Base-by-base conservation (phyloP, 2,888 invertebrate species). In the Capitulum mitella region DNA sequence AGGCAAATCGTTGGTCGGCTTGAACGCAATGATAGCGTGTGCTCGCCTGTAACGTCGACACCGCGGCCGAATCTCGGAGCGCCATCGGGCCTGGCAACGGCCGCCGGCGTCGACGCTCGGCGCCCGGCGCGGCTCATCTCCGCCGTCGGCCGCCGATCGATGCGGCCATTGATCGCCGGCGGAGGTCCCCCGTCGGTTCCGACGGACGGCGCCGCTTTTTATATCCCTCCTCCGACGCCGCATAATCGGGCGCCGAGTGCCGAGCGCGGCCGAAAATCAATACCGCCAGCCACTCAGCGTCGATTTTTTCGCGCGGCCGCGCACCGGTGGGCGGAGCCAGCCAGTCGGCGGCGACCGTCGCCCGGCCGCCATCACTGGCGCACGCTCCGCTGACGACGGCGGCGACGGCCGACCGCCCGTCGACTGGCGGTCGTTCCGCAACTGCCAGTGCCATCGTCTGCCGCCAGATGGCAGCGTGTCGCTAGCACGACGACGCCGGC, bases 101-200 rank as follows among this genome's bases (percentile, higher is more conserved):
- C n/a, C n/a, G n/a, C n/a, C n/a, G n/a, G n/a, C n/a, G n/a, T n/a
- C n/a, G n/a, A n/a, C n/a, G n/a, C n/a, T n/a, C 43, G 43, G 43
- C 43, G 43, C 5, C 43, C 5, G 12, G 43, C 43, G 6, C 6
- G 6, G 5, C 43, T 43, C 43, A 43, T 43, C 43, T 43, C 43
- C 6, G 10, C 58, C 58, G 58, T 58, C 58, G 58, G 29, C 6
- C 12, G 43, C 43, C 64, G 64, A 34, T 64, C 64, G 34, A 64
- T 64, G 34, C 64, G 34, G 64, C 64, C 64, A 64, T 64, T 64
- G 64, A 64, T 34, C 64, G 32, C 16, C 64, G 64, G 16, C 64
- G 34, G 1, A 14, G 43, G 6, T 43, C 64, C 64, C 64, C 22
- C 64, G 64, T 64, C 64, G 64, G 64, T 19, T 14, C 22, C 64